Conservation (phyloP, 2,797 vertebrate genomes). For the Nyctalus aviator region DNA sequence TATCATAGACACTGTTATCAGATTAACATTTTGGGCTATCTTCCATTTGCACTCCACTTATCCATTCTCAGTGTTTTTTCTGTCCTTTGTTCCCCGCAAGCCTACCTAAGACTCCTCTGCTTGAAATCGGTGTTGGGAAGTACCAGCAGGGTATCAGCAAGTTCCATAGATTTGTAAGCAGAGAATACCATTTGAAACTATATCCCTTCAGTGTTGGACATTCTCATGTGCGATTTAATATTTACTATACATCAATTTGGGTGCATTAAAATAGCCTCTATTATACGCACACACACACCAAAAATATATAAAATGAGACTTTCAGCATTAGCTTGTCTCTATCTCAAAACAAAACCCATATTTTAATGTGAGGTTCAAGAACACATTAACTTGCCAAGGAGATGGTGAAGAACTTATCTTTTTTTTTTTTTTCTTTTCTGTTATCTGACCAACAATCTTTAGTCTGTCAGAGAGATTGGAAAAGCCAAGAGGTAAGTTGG, state of each 20-base stretch:
- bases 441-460: neutral
- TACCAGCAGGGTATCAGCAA: neutral
- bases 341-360: neutral
- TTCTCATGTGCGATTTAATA: neutral
- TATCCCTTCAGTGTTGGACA: neutral
- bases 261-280: neutral
- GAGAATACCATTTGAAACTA: neutral
- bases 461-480: slow-evolving; percentile 11
- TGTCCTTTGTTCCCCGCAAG: neutral
- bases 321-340: neutral
- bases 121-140: neutral
- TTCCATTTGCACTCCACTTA: neutral
- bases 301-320: neutral
- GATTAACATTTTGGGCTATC: neutral
- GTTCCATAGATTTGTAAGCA: neutral
- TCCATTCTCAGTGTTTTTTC: neutral
- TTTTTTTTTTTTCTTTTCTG: neutral
- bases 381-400: neutral
- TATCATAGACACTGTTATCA: neutral
- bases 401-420: neutral
- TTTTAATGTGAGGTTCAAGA: slow-evolving; percentile 28
- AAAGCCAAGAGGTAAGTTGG: neutral
- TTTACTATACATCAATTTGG: neutral
- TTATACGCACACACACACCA: neutral
- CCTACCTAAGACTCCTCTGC: neutral